Conservation (phyloP, 1,140 invertebrate species). For the Argopecten irradians region DNA sequence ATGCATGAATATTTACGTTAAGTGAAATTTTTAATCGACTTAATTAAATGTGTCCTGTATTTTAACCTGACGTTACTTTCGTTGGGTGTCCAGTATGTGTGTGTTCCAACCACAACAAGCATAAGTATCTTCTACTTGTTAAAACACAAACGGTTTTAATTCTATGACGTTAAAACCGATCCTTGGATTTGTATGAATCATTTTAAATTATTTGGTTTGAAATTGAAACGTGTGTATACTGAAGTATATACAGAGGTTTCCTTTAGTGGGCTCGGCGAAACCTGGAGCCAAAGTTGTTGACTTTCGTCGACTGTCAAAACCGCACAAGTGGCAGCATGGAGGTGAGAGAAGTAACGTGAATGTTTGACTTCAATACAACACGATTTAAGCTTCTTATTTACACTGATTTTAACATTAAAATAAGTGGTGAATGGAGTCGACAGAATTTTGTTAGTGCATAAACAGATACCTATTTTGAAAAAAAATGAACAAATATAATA, state of each 20-base stretch:
- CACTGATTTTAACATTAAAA: not conserved
- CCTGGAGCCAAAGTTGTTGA: not conserved
- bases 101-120: not conserved
- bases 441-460: not conserved
- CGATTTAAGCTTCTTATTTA: not conserved
- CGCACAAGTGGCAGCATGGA: not conserved
- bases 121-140: not conserved
- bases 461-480: not conserved
- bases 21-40: not conserved
- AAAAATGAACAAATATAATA: not conserved
- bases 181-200: not conserved
- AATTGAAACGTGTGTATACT: constrained; percentile 18
- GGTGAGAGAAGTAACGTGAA: not conserved
- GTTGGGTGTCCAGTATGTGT: not conserved
- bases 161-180: not conserved
- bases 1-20: too few species aligned
- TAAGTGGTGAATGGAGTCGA: not conserved
- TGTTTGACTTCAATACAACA: not conserved
- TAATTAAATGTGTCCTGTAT: not conserved
- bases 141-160: constrained; percentile 6
- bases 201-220: constrained; percentile 19
- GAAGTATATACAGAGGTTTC: not conserved
- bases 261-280: not conserved
- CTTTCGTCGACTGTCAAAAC: constrained; percentile 1
- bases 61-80: not conserved